Evolutionary conservation across 2,888 invertebrate species (phyloP).

Genomic region (Rotaria macrura): DNA sequence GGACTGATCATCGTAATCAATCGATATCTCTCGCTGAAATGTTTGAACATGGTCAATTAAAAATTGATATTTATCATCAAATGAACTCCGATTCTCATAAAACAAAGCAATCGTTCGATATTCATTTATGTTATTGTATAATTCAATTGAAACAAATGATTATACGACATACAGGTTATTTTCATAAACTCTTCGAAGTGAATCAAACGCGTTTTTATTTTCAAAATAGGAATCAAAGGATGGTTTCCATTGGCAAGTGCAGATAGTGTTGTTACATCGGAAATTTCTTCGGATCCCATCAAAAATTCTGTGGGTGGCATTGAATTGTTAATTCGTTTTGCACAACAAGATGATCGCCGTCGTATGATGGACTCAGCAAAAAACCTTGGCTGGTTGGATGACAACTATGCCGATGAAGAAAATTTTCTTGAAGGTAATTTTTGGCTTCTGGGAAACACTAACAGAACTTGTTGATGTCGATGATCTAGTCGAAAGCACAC

Average conservation of each 20-base stretch:
- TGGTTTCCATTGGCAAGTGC: not conserved
- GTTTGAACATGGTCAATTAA: slow-evolving; percentile 42
- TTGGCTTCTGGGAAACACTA: no score
- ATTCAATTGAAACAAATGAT: not conserved
- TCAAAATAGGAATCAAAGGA: not conserved
- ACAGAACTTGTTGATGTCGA: no score
- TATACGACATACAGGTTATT: not conserved
- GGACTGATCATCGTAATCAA: slow-evolving; percentile 40
- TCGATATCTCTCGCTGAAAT: slow-evolving; percentile 44
- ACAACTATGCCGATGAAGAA: not conserved
- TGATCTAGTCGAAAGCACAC: no score
- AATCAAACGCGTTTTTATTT: not conserved
- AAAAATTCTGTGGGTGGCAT: slow-evolving; percentile 44
- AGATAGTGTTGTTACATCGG: not conserved
- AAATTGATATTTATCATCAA: slow-evolving; percentile 46
- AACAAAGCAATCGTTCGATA: not conserved
- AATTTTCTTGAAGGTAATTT: not conserved
- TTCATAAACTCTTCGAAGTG: not conserved
- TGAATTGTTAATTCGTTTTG: slow-evolving; percentile 44
- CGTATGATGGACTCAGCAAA: slow-evolving; percentile 42
- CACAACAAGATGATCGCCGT: slow-evolving; percentile 43
- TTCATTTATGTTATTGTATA: not conserved
- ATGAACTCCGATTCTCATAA: slow-evolving; percentile 34
- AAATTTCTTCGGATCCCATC: not conserved
- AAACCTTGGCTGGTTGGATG: slow-evolving; percentile 42